These are phyloP conservation scores for Lerista edwardsae DNA, from an alignment of 2,797 vertebrate species.

Conservation along the genomic window DNA sequence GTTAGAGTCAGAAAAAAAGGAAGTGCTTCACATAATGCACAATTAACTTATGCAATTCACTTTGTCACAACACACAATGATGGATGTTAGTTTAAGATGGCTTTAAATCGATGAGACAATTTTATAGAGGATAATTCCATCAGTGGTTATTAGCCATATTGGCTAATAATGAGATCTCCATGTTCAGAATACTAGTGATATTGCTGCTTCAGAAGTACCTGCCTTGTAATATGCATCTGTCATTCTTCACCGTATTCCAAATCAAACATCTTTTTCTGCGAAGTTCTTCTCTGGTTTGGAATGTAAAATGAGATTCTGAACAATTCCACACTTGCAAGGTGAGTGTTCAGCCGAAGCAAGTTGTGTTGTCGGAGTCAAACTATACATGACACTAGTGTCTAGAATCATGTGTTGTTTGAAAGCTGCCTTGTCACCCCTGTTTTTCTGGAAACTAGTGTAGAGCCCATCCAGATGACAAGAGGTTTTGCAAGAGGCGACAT, in stretches of 20 bases:
- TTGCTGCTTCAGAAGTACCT: background rate
- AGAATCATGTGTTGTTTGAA: too few species aligned
- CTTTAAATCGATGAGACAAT: slow-evolving; percentile 25
- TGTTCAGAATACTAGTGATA: background rate
- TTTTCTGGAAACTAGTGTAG: too few species aligned
- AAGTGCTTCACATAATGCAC: background rate
- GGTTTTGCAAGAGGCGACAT: too few species aligned
- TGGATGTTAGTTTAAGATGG: background rate
- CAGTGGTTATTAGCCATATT: slow-evolving; percentile 14
- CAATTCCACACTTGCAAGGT: background rate
- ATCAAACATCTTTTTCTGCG: too few species aligned
- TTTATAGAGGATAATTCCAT: slow-evolving; percentile 15
- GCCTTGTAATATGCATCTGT: background rate
- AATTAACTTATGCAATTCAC: slow-evolving; percentile 4
- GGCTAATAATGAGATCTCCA: background rate
- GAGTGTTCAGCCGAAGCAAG: background rate
- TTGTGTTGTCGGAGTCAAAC: too few species aligned
- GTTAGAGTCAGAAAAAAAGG: background rate
- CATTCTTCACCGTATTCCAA: background rate
- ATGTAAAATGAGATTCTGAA: background rate
- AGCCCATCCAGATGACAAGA: too few species aligned
- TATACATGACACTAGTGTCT: too few species aligned
- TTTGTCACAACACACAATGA: background rate
- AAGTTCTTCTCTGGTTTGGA: background rate
- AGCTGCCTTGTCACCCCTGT: too few species aligned